phyloP scores from a whole-genome alignment of 2,888 invertebrate species.

The Eristalis intricaria region DNA sequence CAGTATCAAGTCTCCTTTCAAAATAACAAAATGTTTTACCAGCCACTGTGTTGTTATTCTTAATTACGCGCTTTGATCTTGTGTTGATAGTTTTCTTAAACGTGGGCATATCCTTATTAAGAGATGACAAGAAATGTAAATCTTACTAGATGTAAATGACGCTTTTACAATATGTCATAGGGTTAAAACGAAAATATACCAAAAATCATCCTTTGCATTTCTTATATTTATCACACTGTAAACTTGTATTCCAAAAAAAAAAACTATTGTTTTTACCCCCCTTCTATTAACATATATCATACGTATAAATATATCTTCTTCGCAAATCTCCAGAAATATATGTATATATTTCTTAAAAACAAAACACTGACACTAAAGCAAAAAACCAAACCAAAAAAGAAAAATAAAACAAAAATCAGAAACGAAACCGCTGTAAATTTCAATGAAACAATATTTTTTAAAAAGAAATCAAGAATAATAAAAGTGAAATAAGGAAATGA shows the following conservation, averaged over 20 bases:
- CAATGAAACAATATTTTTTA: conserved; percentile 61
- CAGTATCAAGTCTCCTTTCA: conserved; percentile 23
- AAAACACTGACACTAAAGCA: conserved; percentile 41
- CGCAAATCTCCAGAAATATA: conserved; percentile 47
- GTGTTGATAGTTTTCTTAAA: conserved; percentile 15
- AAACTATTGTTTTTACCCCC: conserved; percentile 20
- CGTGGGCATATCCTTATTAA: conserved; percentile 51
- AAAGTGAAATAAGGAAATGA: conserved; percentile 59
- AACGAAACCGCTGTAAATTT: conserved; percentile 42
- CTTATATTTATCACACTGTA: conserved; percentile 57
- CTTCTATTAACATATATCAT: conserved; percentile 1
- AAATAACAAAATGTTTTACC: background rate
- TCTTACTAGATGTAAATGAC: conserved; percentile 52
- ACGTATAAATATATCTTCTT: conserved; percentile 24
- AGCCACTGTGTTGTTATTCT: background rate
- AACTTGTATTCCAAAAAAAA: conserved; percentile 19
- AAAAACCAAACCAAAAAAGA: conserved; percentile 12
- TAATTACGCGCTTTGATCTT: conserved; percentile 14
- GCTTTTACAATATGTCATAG: conserved; percentile 45
- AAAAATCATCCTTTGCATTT: conserved; percentile 47
- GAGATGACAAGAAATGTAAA: conserved; percentile 16
- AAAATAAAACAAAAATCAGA: background rate
- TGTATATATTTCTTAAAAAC: conserved; percentile 33
- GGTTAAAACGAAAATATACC: background rate
- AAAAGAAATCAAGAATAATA: conserved; percentile 8